Evolutionary conservation across 2,113 vertebrate species (phyloP).

Genomic region (Phocoena sinus): DNA sequence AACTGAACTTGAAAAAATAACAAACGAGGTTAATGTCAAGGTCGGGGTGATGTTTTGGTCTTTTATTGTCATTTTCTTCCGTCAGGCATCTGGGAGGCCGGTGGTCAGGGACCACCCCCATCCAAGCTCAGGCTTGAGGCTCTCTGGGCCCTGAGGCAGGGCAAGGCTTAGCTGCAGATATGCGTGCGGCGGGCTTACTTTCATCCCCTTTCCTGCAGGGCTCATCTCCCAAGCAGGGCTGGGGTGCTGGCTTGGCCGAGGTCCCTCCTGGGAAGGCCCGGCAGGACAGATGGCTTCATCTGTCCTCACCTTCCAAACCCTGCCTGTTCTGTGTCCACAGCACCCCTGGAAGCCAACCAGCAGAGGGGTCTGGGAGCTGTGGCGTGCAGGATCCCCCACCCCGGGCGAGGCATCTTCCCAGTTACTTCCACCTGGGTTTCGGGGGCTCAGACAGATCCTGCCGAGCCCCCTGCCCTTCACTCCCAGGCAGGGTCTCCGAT

Average conservation of each 20-base stretch:
- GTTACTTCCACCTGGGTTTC: accelerated
- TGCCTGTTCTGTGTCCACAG: neutral
- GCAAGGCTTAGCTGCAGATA: accelerated
- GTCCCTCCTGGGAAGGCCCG: neutral
- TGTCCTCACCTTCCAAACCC: neutral
- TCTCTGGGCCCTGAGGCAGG: neutral
- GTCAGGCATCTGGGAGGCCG: neutral
- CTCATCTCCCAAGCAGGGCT: accelerated
- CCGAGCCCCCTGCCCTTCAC: neutral
- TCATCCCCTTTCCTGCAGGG: accelerated
- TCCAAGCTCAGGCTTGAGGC: too few relatives aligned
- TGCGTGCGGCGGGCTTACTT: neutral
- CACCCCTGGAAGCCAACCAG: neutral
- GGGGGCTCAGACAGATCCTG: neutral
- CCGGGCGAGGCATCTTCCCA: accelerated
- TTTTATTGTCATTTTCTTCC: accelerated
- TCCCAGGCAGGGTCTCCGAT: neutral
- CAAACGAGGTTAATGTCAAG: neutral
- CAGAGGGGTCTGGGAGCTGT: neutral
- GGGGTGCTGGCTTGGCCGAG: accelerated
- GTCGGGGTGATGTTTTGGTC: neutral
- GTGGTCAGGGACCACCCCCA: neutral
- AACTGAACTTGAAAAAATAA: neutral
- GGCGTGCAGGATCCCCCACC: accelerated
- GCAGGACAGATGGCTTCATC: neutral